Base-by-base conservation (phyloP, 2,797 vertebrate genomes). In the Neosilurus mollespiculum region DNA sequence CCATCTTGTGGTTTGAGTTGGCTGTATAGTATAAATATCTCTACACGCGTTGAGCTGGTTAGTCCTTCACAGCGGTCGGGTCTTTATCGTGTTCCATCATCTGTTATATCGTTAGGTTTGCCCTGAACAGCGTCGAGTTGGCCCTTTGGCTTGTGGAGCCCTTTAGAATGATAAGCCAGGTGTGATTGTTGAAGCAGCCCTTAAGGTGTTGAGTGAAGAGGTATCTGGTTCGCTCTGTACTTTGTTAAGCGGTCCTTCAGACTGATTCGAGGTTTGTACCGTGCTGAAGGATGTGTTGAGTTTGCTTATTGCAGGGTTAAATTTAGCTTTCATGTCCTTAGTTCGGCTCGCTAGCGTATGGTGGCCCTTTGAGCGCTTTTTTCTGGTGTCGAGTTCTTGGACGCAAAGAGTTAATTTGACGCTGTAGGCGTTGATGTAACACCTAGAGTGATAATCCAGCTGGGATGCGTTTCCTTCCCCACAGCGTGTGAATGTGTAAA, bases 271-370 rank as follows among this genome's bases (percentile, higher is more conserved):
- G 34, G 59, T 20, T 49, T 24, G 10, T 14, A 58, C 26, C 30
- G 53, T 26, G 24, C 54, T 26, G 24, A 30, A 30, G 6, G 53
- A 75, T 58, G 53, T 34, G 53, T 58, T 20, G 51, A 51, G 53
- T 76, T 76, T 59, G 18, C 73, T 37, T 7, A 15, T 59, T 37
- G 20, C 71, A 24, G n/a, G 24, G 37, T 78, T 78, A 64, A 62
- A 51, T 62, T 78, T 78, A 78, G 76, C 59, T 49, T 37, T 78
- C 37, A 26, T 64, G 24, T 59, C 26, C 56, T 75, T 37, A 54
- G 72, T 34, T 2, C 16, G 56, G 26, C 18, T 59, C 20, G 0
- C 10, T 12, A 12, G 56, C 1, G 54, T 37, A 22, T 8, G 30
- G 1, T 20, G 26, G 54, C 26, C 2, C 30, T 76, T 37, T 14